Conservation (phyloP, 1,140 invertebrate genomes). For the Drosophila athabasca region DNA sequence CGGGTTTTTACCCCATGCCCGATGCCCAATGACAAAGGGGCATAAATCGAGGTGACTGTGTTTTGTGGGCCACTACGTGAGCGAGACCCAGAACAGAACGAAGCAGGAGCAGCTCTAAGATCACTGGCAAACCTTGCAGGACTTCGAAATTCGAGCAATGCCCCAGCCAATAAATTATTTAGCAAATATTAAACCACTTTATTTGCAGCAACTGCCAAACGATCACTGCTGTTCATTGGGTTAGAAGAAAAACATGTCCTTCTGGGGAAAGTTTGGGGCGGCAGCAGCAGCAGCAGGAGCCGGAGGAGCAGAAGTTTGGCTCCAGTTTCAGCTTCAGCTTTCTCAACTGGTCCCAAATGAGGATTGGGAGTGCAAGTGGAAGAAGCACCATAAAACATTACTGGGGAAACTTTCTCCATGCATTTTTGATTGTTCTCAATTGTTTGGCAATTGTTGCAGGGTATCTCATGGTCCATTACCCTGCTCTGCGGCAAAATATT, state of each 20-base stretch:
- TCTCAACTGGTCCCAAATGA: conserved; percentile 42
- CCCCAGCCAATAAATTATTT: conserved; percentile 32
- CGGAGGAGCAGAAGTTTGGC: conserved; percentile 10
- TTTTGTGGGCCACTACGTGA: neutral
- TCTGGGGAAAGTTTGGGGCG: neutral
- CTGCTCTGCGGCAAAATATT: conserved; percentile 39
- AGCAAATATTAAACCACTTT: conserved; percentile 32
- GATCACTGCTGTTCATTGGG: conserved; percentile 16
- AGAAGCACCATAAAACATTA: conserved; percentile 38
- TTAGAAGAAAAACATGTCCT: conserved; percentile 16
- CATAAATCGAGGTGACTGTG: conserved; percentile 37
- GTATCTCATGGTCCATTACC: conserved; percentile 56
- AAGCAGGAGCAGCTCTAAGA: neutral
- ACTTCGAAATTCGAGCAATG: neutral
- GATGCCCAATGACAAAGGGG: neutral
- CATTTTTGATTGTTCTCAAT: conserved; percentile 56
- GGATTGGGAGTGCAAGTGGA: conserved; percentile 33
- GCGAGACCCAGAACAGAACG: neutral
- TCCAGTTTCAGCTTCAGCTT: conserved; percentile 13
- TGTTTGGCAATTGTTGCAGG: conserved; percentile 53
- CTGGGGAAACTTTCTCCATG: conserved; percentile 45
- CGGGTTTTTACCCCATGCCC: conserved; percentile 15
- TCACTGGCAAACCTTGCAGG: neutral
- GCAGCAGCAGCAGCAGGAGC: neutral
- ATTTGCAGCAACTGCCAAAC: neutral